Evolutionary conservation across 2,113 vertebrate genomes (phyloP).

Genomic region (Myrmecobius fasciatus): DNA sequence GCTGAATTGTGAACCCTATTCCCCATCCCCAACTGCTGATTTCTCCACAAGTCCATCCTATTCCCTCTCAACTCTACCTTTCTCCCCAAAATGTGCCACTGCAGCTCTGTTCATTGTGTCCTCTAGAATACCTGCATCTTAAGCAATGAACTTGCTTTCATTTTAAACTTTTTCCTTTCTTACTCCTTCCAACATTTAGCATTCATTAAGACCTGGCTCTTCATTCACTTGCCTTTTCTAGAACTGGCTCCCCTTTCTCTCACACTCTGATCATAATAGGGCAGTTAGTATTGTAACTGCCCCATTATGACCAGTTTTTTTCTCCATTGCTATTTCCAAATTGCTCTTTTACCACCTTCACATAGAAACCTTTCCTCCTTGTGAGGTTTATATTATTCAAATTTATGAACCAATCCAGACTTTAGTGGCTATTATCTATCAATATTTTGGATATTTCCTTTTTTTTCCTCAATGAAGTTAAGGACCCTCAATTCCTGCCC

Average conservation of each 20-base stretch:
- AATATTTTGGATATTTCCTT: background rate
- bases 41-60: background rate
- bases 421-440: background rate
- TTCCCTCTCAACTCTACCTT: background rate
- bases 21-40: background rate
- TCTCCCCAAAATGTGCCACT: background rate
- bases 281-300: background rate
- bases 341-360: background rate
- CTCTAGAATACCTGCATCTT: background rate
- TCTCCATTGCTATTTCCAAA: background rate
- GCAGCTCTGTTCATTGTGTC: background rate
- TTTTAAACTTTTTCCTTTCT: background rate
- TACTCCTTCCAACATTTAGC: background rate
- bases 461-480: background rate
- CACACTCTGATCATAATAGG: background rate
- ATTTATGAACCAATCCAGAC: background rate
- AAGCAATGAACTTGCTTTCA: background rate
- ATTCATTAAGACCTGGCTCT: background rate
- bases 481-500: background rate
- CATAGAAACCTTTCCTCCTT: background rate
- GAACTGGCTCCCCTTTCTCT: background rate
- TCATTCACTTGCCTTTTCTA: background rate
- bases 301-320: background rate
- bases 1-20: background rate
- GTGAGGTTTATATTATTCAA: background rate